A percentile compares a stretch with the other conserved stretches of the same genome.
These are phyloP conservation scores for Drosophila nikananu DNA, from an alignment of 1,140 invertebrate species.

Conservation along the genomic window DNA sequence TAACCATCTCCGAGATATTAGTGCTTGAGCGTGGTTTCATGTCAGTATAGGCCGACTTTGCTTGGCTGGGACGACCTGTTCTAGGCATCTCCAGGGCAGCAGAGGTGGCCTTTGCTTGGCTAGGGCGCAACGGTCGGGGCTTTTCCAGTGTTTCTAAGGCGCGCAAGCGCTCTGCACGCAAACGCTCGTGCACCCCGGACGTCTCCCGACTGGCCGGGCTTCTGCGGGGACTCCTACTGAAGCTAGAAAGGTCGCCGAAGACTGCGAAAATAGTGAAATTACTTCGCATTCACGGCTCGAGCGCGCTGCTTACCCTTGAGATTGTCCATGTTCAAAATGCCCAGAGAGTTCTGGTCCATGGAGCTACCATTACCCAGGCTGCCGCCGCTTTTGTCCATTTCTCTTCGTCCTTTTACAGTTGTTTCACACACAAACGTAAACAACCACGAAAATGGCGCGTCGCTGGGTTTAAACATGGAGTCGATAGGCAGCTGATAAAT, in stretches of 20 bases:
- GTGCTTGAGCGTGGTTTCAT: constrained; percentile 34
- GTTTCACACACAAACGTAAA: constrained; percentile 28
- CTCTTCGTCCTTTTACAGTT: constrained; percentile 11
- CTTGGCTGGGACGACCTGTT: constrained; percentile 16
- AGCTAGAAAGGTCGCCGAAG: constrained; percentile 71
- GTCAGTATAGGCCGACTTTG: not conserved
- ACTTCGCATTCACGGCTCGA: not conserved
- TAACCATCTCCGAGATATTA: constrained; percentile 75
- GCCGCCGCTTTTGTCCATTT: constrained; percentile 57
- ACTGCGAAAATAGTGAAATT: constrained; percentile 40
- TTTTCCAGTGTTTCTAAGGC: constrained; percentile 63
- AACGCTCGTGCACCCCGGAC: constrained; percentile 62
- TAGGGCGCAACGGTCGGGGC: constrained; percentile 26
- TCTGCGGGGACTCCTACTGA: constrained; percentile 38
- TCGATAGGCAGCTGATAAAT: constrained; percentile 9
- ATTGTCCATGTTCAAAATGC: constrained; percentile 77
- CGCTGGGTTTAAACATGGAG: constrained; percentile 63
- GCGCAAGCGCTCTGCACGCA: constrained; percentile 63
- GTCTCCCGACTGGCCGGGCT: constrained; percentile 28
- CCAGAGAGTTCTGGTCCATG: constrained; percentile 71
- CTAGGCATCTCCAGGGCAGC: constrained; percentile 12
- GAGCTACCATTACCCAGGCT: constrained; percentile 29
- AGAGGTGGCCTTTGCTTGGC: constrained; percentile 1
- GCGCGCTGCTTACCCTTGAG: constrained; percentile 54
- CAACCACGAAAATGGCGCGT: constrained; percentile 60